Conservation (phyloP, 2,888 invertebrate species). For the Drepanosiphum platanoidis region DNA sequence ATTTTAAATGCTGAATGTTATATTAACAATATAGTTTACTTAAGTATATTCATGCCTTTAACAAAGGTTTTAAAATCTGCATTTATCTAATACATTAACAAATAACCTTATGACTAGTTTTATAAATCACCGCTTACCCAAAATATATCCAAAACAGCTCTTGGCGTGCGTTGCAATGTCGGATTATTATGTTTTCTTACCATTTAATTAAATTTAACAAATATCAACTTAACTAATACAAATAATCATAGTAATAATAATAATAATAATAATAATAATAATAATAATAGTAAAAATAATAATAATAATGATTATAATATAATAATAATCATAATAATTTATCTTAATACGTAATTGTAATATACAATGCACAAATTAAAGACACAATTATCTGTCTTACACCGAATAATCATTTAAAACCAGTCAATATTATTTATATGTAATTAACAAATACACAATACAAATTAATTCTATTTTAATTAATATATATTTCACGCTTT, state of each 20-base stretch:
- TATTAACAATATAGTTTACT: constrained; percentile 20
- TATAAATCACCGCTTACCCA: constrained; percentile 62
- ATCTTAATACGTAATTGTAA: constrained; percentile 42
- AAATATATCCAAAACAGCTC: constrained; percentile 61
- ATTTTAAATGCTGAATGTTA: not conserved
- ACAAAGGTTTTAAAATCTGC: constrained; percentile 39
- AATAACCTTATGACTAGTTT: constrained; percentile 61
- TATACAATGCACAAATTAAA: constrained; percentile 14
- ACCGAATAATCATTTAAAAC: constrained; percentile 30
- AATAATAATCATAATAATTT: constrained; percentile 30
- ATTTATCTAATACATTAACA: constrained; percentile 48
- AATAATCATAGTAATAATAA: not conserved
- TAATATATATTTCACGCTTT: constrained; percentile 25
- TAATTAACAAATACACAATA: constrained; percentile 44
- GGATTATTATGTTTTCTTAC: constrained; percentile 47
- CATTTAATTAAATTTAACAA: constrained; percentile 51
- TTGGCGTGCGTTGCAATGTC: constrained; percentile 43
- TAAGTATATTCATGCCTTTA: constrained; percentile 54
- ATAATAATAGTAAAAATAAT: constrained; percentile 5
- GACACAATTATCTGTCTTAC: constrained; percentile 27
- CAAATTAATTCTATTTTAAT: constrained; percentile 39
- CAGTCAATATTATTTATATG: not conserved
- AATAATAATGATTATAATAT: constrained; percentile 13
- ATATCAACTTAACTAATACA: constrained; percentile 23
- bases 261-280: not conserved